Evolutionary conservation across 2,888 invertebrate species (phyloP).

Genomic region (Netelia melanura): DNA sequence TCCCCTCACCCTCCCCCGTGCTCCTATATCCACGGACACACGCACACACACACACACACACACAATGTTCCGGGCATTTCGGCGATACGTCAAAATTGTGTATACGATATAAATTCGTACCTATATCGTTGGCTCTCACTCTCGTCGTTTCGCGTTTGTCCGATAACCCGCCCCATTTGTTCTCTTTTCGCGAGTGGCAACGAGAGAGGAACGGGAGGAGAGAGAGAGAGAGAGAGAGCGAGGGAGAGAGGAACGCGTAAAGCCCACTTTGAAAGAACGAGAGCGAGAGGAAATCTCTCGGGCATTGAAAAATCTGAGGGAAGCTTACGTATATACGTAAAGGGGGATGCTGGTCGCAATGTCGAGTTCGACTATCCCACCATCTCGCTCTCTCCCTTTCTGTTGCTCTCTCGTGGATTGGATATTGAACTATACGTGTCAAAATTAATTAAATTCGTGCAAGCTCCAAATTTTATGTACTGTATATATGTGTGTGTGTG

Average conservation of each 20-base stretch:
- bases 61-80: constrained; percentile 47
- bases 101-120: constrained; percentile 76
- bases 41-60: constrained; percentile 16
- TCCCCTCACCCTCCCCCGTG: neutral
- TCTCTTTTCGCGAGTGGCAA: neutral
- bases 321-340: neutral
- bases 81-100: constrained; percentile 76
- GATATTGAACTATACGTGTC: constrained; percentile 76
- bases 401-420: constrained; percentile 65
- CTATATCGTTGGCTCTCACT: constrained; percentile 55
- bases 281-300: constrained; percentile 16
- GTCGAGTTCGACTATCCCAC: constrained; percentile 2
- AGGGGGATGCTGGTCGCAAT: constrained; percentile 53
- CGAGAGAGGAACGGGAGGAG: neutral
- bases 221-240: neutral
- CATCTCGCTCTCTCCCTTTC: neutral
- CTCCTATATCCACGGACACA: neutral
- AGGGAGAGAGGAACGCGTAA: neutral
- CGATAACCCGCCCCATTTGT: constrained; percentile 25
- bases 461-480: constrained; percentile 24
- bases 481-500: too few relatives aligned
- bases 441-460: constrained; percentile 78
- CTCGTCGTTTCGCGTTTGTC: constrained; percentile 46
- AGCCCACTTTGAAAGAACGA: constrained; percentile 14
- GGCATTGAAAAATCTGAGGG: constrained; percentile 33